phyloP scores from a whole-genome alignment of 1,140 invertebrate species.

The Telenomus remus region DNA sequence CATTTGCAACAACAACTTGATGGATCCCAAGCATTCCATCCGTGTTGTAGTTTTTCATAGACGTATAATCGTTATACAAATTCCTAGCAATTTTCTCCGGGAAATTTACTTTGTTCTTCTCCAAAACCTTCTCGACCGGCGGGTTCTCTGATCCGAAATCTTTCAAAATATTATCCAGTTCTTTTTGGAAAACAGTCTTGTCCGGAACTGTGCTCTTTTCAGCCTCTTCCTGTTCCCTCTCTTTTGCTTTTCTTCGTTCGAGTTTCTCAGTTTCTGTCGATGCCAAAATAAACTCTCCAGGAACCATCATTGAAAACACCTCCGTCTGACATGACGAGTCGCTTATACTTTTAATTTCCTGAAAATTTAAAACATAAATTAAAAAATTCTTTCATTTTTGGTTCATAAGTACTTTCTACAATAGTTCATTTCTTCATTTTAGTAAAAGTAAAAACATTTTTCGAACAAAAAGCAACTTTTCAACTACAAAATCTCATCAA shows the following conservation, averaged over 20 bases:
- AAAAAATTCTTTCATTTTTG: too few relatives aligned
- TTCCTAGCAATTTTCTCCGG: conserved; percentile 34
- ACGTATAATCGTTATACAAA: conserved; percentile 52
- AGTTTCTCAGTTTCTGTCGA: background rate
- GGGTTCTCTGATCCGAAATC: conserved; percentile 12
- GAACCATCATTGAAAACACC: conserved; percentile 8
- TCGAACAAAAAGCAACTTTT: too few relatives aligned
- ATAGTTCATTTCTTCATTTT: too few relatives aligned
- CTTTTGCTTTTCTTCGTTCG: background rate
- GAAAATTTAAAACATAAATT: background rate
- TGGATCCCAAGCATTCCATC: conserved; percentile 64
- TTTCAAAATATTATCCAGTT: conserved; percentile 37
- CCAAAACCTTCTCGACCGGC: conserved; percentile 6
- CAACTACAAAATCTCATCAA: too few relatives aligned
- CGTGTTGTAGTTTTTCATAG: conserved; percentile 44
- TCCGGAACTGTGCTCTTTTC: background rate
- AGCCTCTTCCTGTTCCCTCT: background rate
- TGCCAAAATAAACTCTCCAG: conserved; percentile 8
- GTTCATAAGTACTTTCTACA: too few relatives aligned
- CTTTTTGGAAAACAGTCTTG: background rate
- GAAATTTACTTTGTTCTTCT: background rate
- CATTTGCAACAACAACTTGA: conserved; percentile 55
- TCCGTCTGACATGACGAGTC: conserved; percentile 18
- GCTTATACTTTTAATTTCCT: background rate
- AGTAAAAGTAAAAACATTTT: too few relatives aligned